Percentiles rank a stretch among this genome's conserved stretches.
Conservation (phyloP, 2,113 vertebrate species). For the Ictalurus furcatus region DNA sequence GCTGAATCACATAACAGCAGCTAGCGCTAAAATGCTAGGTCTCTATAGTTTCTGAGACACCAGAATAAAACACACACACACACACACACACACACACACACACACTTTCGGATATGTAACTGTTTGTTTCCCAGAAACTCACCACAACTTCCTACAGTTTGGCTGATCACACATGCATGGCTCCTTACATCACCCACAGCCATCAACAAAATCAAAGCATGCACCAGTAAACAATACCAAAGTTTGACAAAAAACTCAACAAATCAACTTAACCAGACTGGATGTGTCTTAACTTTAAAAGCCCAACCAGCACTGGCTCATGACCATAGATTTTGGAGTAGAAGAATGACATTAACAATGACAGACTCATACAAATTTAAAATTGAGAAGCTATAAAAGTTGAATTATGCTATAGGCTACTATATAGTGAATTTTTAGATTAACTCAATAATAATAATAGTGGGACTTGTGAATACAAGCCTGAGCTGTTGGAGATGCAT, state of each 20-base stretch:
- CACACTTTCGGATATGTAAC: neutral
- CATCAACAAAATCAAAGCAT: neutral
- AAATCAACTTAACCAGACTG: neutral
- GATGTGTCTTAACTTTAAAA: neutral
- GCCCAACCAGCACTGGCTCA: neutral
- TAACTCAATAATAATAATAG: neutral
- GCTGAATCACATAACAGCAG: neutral
- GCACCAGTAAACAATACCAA: neutral
- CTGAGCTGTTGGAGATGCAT: neutral
- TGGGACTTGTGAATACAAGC: neutral
- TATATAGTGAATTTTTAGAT: neutral
- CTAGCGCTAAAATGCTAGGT: neutral
- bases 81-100: neutral
- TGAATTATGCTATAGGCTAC: neutral
- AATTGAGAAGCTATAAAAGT: neutral
- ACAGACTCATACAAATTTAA: neutral
- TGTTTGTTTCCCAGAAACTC: neutral
- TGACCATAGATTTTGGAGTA: neutral
- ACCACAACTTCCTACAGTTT: neutral
- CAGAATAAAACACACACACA: neutral
- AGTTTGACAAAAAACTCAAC: neutral
- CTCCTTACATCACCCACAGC: constrained; percentile 4
- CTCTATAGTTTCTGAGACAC: neutral
- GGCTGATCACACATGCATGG: neutral
- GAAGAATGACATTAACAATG: neutral